Percentiles rank a stretch among this genome's conserved stretches.
Conservation (phyloP, 1,140 invertebrate species). For the Anthonomus grandis region DNA sequence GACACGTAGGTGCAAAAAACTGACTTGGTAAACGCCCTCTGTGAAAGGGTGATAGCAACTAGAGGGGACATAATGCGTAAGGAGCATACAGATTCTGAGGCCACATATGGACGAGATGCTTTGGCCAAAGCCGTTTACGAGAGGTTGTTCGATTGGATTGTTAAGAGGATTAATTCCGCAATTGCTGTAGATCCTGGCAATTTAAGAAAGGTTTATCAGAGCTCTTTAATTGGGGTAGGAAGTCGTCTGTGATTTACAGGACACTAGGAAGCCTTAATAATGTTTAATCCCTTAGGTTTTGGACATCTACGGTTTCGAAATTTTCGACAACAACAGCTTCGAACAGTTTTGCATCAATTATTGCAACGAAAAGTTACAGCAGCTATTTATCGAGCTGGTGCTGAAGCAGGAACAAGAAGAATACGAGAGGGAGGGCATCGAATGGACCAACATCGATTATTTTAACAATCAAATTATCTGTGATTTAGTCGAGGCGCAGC, state of each 20-base stretch:
- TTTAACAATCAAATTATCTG: slow-evolving; percentile 94
- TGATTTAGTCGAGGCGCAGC: slow-evolving; percentile 85
- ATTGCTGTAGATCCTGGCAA: slow-evolving; percentile 62
- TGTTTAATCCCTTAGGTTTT: slow-evolving; percentile 50
- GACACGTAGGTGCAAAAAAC: slow-evolving; percentile 50
- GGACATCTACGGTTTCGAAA: slow-evolving; percentile 98
- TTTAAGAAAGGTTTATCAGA: slow-evolving; percentile 60
- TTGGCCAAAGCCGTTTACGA: slow-evolving; percentile 93
- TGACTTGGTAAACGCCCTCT: slow-evolving; percentile 74
- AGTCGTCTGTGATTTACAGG: too few species aligned
- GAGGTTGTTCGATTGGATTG: slow-evolving; percentile 89
- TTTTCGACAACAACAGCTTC: slow-evolving; percentile 92
- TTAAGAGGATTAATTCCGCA: slow-evolving; percentile 81
- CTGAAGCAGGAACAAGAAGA: slow-evolving; percentile 96
- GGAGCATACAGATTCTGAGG: slow-evolving; percentile 78
- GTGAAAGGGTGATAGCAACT: slow-evolving; percentile 85
- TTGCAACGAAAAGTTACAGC: slow-evolving; percentile 95
- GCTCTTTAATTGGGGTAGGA: slow-evolving; percentile 84
- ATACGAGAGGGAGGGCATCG: slow-evolving; percentile 87
- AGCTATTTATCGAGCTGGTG: slow-evolving; percentile 94
- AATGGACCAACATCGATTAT: slow-evolving; percentile 87
- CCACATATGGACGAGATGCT: slow-evolving; percentile 88
- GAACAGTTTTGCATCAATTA: slow-evolving; percentile 96
- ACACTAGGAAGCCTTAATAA: too few species aligned
- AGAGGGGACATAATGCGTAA: slow-evolving; percentile 93